Conservation (phyloP, 2,113 vertebrate genomes). For the Castor canadensis region DNA sequence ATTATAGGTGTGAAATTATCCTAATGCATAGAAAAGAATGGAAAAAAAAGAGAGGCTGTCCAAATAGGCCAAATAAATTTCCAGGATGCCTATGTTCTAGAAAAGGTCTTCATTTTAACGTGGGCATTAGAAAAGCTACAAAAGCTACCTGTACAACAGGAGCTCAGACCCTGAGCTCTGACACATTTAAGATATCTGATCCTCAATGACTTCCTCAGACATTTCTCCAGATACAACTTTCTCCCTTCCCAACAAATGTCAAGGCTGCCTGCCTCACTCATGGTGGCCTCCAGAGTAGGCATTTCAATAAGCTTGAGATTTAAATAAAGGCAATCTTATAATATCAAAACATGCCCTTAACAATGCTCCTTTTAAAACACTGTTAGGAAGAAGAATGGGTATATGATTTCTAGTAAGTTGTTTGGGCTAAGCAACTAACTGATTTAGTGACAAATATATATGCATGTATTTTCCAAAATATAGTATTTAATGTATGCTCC, state of each 20-base stretch:
- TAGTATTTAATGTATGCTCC: neutral
- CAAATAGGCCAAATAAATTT: neutral
- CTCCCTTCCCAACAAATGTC: neutral
- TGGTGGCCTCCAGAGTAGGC: neutral
- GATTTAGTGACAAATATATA: slow-evolving; percentile 22
- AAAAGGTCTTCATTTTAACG: neutral
- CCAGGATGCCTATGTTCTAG: neutral
- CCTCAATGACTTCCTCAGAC: neutral
- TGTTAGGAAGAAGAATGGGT: neutral
- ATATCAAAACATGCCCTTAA: neutral
- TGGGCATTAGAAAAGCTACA: neutral
- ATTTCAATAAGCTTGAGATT: neutral
- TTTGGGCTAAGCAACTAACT: neutral
- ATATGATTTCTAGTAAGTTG: neutral
- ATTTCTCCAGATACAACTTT: neutral
- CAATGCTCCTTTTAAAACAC: slow-evolving; percentile 18
- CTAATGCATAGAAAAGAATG: neutral
- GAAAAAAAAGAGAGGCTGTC: neutral
- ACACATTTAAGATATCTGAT: neutral
- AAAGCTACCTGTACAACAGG: neutral
- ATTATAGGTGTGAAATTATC: neutral
- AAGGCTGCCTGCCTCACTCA: neutral
- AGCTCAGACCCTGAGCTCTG: neutral
- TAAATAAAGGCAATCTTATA: neutral
- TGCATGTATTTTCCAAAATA: neutral